phyloP scores from a whole-genome alignment of 2,797 vertebrate species.

The Lacerta bilineata region DNA sequence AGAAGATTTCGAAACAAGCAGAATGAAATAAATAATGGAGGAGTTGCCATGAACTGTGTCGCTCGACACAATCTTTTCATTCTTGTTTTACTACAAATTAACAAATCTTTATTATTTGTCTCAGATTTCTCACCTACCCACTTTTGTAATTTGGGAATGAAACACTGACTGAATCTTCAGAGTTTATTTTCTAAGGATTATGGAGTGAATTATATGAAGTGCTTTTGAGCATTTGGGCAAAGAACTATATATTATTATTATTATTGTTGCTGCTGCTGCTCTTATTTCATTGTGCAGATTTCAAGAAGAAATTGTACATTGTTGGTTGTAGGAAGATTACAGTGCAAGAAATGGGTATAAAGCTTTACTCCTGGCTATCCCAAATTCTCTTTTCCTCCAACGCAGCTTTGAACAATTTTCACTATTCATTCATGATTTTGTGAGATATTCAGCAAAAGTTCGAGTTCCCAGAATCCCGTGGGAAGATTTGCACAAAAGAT shows the following conservation, averaged over 20 bases:
- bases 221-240: background rate
- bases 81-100: background rate
- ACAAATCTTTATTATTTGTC: background rate
- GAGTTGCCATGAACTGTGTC: background rate
- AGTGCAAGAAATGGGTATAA: constrained; percentile 4
- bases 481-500: background rate
- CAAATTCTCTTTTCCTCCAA: background rate
- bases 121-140: no score
- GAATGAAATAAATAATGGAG: background rate
- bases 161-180: background rate
- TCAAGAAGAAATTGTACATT: constrained; percentile 23
- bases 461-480: background rate
- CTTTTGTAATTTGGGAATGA: background rate
- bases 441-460: background rate
- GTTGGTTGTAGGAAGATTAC: background rate
- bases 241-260: background rate
- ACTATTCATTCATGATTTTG: background rate
- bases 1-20: background rate
- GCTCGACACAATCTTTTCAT: background rate
- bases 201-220: background rate
- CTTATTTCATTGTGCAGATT: constrained; percentile 37
- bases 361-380: constrained; percentile 13
- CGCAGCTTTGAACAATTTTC: background rate
- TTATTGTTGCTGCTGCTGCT: no score
- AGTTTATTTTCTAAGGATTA: background rate